Evolutionary conservation across 2,888 invertebrate species (phyloP).

Genomic region (Chymomyza procnemis): DNA sequence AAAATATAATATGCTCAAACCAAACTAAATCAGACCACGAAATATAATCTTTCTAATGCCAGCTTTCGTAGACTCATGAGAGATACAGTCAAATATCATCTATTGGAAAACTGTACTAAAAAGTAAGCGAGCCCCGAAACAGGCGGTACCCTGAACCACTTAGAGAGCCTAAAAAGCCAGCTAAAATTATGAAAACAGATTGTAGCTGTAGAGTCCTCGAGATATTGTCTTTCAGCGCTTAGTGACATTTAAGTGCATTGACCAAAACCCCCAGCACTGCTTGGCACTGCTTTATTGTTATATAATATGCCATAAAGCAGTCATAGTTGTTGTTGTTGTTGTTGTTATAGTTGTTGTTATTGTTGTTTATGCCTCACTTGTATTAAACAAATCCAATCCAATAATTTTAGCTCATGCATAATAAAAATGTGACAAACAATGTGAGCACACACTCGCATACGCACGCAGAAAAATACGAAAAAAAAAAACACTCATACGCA

Average conservation of each 20-base stretch:
- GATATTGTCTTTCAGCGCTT: neutral
- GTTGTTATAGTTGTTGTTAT: neutral
- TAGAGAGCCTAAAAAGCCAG: no score
- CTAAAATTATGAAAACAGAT: no score
- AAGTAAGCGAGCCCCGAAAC: no score
- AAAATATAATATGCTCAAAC: no score
- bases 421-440: slow-evolving; percentile 54
- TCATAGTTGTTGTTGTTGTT: neutral
- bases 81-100: no score
- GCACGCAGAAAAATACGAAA: neutral
- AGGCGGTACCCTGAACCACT: no score
- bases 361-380: neutral
- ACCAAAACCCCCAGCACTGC: neutral
- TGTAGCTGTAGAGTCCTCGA: no score
- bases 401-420: slow-evolving; percentile 56
- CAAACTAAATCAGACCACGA: no score
- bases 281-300: neutral
- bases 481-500: neutral
- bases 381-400: slow-evolving; percentile 34
- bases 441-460: neutral
- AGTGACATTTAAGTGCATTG: neutral
- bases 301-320: neutral
- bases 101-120: no score
- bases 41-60: no score
- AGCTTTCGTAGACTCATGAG: no score